These are phyloP conservation scores for Amaurobius ferox DNA, from an alignment of 2,888 invertebrate species.

Conservation along the genomic window DNA sequence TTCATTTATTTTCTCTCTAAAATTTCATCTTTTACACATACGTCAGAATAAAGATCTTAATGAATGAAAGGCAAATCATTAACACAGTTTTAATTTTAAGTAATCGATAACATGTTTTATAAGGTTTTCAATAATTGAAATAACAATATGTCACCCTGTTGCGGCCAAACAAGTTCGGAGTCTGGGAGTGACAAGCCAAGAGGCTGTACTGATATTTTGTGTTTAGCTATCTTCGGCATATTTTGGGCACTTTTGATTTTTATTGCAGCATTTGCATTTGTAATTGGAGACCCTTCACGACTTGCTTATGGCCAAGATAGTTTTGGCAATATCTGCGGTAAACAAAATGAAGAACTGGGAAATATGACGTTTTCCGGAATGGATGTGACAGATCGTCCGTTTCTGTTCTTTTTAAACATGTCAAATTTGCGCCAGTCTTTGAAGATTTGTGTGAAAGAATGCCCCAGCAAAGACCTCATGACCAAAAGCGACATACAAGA, in stretches of 20 bases:
- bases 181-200: conserved; percentile 37
- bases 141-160: conserved; percentile 50
- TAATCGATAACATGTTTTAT: too few relatives aligned
- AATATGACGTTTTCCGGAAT: conserved; percentile 84
- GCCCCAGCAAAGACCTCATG: conserved; percentile 84
- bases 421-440: conserved; percentile 85
- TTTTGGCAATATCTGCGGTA: conserved; percentile 95
- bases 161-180: conserved; percentile 12
- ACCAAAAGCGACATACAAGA: conserved; percentile 83
- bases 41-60: too few relatives aligned
- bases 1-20: too few relatives aligned
- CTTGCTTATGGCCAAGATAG: conserved; percentile 94
- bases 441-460: conserved; percentile 92
- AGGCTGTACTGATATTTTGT: conserved; percentile 73
- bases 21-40: too few relatives aligned
- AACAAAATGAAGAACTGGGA: conserved; percentile 81
- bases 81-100: too few relatives aligned
- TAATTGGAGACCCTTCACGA: conserved; percentile 83
- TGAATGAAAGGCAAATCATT: too few relatives aligned
- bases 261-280: conserved; percentile 73
- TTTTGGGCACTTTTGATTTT: conserved; percentile 72
- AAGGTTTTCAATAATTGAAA: neutral
- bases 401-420: conserved; percentile 90
- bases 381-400: conserved; percentile 86
- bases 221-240: conserved; percentile 68